Conservation (phyloP, 2,113 vertebrate species). For the Natator depressus region DNA sequence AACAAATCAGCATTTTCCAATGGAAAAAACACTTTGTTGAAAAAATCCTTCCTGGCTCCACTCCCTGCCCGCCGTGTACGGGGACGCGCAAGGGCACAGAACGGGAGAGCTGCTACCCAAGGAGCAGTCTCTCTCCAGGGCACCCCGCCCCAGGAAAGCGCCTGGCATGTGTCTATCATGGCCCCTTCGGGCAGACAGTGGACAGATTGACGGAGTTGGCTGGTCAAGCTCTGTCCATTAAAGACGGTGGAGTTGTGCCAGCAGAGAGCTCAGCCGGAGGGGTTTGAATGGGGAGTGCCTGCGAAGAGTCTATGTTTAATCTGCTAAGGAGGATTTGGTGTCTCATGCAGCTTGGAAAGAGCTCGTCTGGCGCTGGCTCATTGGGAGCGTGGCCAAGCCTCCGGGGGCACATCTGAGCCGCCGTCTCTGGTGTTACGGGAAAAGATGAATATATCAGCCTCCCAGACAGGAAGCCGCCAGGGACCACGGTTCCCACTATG, state of each 20-base stretch:
- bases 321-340: not conserved
- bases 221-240: not conserved
- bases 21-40: not conserved
- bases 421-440: not conserved
- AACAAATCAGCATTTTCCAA: not conserved
- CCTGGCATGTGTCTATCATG: not conserved
- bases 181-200: not conserved
- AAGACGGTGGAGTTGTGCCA: not conserved
- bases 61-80: accelerated
- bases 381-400: not conserved
- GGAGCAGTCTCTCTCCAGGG: not conserved
- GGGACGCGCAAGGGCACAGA: not conserved
- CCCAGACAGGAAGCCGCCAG: not conserved
- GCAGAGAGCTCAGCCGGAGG: not conserved
- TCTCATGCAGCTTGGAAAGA: not conserved
- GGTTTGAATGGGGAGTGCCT: not conserved
- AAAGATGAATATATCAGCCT: not conserved
- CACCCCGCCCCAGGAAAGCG: not conserved
- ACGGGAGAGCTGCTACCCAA: not conserved
- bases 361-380: not conserved
- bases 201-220: not conserved
- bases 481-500: not conserved
- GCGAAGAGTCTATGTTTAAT: not conserved
- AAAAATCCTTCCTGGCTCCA: not conserved
- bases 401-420: not conserved